Base-by-base conservation (phyloP, 2,888 invertebrate genomes). In the Melanostoma scalare region DNA sequence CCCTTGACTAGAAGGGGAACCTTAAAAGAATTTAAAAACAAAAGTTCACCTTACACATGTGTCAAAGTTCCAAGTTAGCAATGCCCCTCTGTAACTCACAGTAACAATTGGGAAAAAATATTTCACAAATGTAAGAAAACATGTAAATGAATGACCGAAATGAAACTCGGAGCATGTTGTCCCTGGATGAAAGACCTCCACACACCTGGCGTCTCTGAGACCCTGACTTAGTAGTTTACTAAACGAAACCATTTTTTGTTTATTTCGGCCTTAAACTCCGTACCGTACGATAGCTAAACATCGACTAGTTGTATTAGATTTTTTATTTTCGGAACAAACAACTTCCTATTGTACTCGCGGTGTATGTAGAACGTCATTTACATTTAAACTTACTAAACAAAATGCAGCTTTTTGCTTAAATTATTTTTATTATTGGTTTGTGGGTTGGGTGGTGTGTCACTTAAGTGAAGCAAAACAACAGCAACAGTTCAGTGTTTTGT, bases 41-140 rank as follows among this genome's bases (percentile, higher is more conserved):
- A 20, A 20, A 20, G 20, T 20, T 20, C 20, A 20, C 1, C 1
- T 20, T 20, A 20, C 38, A 63, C 8, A 33, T n/a, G 8, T 9
- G 30, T 10, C 10, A 38, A 67, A 6, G 1, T 10, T 36, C 20
- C 20, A 20, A 20, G 20, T 20, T 20, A 20, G 1, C 20, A 20
- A 20, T 20, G 20, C 20, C 20, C 20, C 20, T 20, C 20, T 20
- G 20, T 20, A 20, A 77, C 87, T 87, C 85, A 88, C 88, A n/a
- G 87, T 3, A 8, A 85, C 86, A 55, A 89, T 58, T 1, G 89
- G 89, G 9, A 87, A 71, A 80, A 88, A 89, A 40, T 87, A 89
- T 68, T 88, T 88, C 0, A 85, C 46, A 81, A 87, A 88, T 6
- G 88, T 88, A 2, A 82, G 8, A 44, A 85, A 87, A 6, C 3